Base-by-base conservation (phyloP, 2,797 vertebrate species). In the Spinus olivaceus region DNA sequence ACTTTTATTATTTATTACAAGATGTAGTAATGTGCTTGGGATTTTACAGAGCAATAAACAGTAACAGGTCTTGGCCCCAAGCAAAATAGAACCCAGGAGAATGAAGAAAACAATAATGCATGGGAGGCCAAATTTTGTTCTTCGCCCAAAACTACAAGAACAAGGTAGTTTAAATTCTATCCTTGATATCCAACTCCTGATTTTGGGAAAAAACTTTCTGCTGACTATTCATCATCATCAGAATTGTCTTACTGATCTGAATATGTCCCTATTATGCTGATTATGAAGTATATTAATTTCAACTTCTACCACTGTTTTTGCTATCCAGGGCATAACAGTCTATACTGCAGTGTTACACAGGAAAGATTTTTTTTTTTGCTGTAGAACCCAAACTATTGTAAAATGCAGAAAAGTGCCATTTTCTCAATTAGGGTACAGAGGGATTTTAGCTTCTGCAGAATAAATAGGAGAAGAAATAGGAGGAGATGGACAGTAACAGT, bases 1-100 rank as follows among this genome's bases (percentile, higher is more conserved):
- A 69, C n/a, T 60, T 90, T 49, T 72, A 79, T 88, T 86, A 92
- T 91, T 90, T 86, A 81, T 66, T 71, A 46, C n/a, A 67, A 59
- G 67, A 76, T 42, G 33, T 6, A 53, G 24, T 24, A 86, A 19
- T 0, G 0, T 74, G 61, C 27, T 54, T 92, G n/a, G 44, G 54
- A 88, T 80, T 91, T 82, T 78, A 72, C 21, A 92, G 71, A 90
- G 71, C 27, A 88, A 74, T 17, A 6, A 95, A 47, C 25, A 90
- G 42, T 30, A 83, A 27, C 27, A 57, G 61, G 54, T 85, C 50
- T 30, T 42, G 63, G 51, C 32, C 67, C 57, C 14, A 14, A 92
- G 73, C 53, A 85, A 32, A 28, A 42, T 6, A 35, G 20, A 82
- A 14, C 22, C 22, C 46, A 88, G 30, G 41, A 84, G 59, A 84